phyloP scores from a whole-genome alignment of 2,888 invertebrate genomes.

The Lymantria monacha region DNA sequence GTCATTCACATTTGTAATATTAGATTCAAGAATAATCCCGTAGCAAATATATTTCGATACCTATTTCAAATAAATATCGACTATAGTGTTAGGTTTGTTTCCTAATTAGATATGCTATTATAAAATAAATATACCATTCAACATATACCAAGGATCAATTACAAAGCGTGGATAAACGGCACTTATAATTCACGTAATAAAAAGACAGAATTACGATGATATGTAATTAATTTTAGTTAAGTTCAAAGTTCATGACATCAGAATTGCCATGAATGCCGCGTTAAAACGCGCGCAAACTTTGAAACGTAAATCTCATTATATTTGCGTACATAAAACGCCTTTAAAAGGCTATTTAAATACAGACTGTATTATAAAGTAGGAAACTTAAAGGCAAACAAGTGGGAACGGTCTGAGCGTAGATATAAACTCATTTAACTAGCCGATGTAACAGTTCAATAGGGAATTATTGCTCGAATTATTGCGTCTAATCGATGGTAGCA shows the following conservation, averaged over 20 bases:
- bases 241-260: neutral
- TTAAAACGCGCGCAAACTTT: neutral
- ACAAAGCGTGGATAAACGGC: no score
- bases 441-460: conserved; percentile 60
- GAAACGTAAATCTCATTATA: conserved; percentile 10
- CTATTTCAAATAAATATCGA: no score
- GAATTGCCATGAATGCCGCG: neutral
- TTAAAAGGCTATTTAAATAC: conserved; percentile 25
- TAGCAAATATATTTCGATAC: no score
- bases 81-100: no score
- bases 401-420: conserved; percentile 36
- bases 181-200: no score
- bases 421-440: conserved; percentile 55
- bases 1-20: no score
- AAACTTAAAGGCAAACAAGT: conserved; percentile 40
- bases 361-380: conserved; percentile 32
- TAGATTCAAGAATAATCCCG: no score
- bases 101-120: no score
- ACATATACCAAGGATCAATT: no score
- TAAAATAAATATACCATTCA: no score
- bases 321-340: conserved; percentile 29
- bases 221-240: neutral
- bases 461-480: conserved; percentile 63
- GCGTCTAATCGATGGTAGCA: conserved; percentile 57
- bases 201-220: no score